phyloP scores from a whole-genome alignment of 2,113 vertebrate species.

The Variabilichromis moorii region DNA sequence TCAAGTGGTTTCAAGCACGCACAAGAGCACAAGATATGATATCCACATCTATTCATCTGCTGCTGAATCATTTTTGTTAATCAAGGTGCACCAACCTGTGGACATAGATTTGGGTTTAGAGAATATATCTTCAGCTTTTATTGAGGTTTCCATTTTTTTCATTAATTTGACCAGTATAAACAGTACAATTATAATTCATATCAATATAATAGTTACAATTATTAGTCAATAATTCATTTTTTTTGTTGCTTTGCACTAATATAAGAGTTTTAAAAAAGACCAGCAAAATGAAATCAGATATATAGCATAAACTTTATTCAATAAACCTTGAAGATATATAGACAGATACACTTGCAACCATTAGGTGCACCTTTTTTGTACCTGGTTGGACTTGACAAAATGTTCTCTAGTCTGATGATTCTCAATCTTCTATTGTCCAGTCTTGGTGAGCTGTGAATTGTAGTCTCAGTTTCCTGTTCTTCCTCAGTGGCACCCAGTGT shows the following conservation, averaged over 20 bases:
- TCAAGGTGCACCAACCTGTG: neutral
- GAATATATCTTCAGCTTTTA: neutral
- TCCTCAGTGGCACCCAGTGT: neutral
- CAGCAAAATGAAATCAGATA: neutral
- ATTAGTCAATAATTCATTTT: neutral
- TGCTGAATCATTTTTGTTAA: neutral
- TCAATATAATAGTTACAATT: neutral
- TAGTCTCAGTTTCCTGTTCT: neutral
- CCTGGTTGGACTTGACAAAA: neutral
- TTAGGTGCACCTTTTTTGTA: accelerated
- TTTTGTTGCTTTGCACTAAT: neutral
- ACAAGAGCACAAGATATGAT: accelerated
- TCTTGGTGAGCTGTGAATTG: neutral
- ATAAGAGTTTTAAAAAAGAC: neutral
- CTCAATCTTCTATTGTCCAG: neutral
- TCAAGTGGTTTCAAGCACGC: neutral
- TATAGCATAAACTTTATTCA: neutral
- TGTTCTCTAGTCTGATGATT: neutral
- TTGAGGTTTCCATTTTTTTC: neutral
- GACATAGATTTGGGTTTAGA: neutral
- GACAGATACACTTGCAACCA: neutral
- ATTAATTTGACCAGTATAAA: neutral
- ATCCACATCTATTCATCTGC: neutral
- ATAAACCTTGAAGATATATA: neutral
- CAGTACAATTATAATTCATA: neutral